Evolutionary conservation across 2,113 vertebrate species (phyloP), one percentile per base, ranked within the genome.

Genomic region (Cromileptes altivelis): DNA sequence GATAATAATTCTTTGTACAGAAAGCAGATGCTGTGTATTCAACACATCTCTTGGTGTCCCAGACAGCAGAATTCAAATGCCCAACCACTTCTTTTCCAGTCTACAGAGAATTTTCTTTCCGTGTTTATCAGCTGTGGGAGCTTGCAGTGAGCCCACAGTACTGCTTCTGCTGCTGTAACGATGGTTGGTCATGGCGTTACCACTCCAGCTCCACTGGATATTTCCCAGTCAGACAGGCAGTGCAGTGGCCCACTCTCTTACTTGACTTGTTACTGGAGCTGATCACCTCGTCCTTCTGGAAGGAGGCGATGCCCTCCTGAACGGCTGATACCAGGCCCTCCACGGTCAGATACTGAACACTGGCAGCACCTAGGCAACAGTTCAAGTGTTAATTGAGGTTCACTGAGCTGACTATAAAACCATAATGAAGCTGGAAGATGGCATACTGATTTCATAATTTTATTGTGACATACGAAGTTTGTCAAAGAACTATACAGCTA

Each of bases 131-230:
- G 47, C 25, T 57, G 3, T 62, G 17, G 0, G 30, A 69, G 65
- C 9, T 40, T 56, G 19, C 25, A 25, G 58, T 42, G 45, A 68
- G 33, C 42, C 50, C 27, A 69, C 21, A 25, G 12, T 4, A 23
- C 52, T 40, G 49, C 27, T 74, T 56, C 27, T 47, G 49, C 27
- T 74, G 56, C 27, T 47, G 15, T 11, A 60, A 33, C 8, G 4
- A 4, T 4, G 12, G 23, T 5, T 33, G 12, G n/a, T 52, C 0
- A 1, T 23, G 65, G 19, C 0, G 47, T 96, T 94, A 98, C 98
- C 98, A 99, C 45, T 99, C 97, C 10, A 99, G 92, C 79, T 99
- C 96, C 13, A 99, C 96, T 0, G 98, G 98, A 55, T 99, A 99
- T 70, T 97, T 95, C 77, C 98, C 98, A 1, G 98, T 99, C 68